Evolutionary conservation across 2,113 vertebrate genomes (phyloP), one percentile per base, ranked within the genome.

Genomic region (Xenus cinereus): DNA sequence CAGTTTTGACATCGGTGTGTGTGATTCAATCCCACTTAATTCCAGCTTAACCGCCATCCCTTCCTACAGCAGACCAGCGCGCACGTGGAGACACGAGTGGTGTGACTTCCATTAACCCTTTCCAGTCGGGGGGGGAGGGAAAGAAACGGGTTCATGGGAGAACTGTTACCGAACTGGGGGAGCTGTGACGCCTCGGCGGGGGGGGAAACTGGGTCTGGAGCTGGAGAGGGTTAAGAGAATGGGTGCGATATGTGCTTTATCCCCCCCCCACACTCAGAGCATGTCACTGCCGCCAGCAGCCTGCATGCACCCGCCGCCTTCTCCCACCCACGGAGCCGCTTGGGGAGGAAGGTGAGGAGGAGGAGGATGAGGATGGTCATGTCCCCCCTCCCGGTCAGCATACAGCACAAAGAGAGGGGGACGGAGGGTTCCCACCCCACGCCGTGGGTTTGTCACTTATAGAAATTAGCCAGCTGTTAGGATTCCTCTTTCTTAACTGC

Each of bases 281-380:
- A 97, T 86, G 96, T 89, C 97, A 93, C 94, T 95, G 94, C 94
- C 82, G 68, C 57, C 78, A 77, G 90, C 91, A 95, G 96, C 97
- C 96, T 97, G 97, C 97, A 97, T 97, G 97, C 84, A 63, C 81
- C 83, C 59, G 53, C 97, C 35, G 87, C 91, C 84, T 71, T 85
- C 95, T 84, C 77, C 92, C 71, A 28, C 90, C 14, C 50, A 24
- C 51, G 78, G 41, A 64, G 22, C 32, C 7, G 75, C 66, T 28
- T 17, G 59, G 76, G 79, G 43, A 43, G 43, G 68, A 33, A 43
- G 41, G 30, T 2, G 10, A 41, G 68, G 59, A 62, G 63, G 64
- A 62, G 30, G 51, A 28, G 75, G 41, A 41, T 39, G 68, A 62
- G 30, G 45, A 30, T 5, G 4, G 4, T 6, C 4, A 27, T 23